Evolutionary conservation across 2,113 vertebrate genomes (phyloP).

Genomic region (Hyperopisus bebe): DNA sequence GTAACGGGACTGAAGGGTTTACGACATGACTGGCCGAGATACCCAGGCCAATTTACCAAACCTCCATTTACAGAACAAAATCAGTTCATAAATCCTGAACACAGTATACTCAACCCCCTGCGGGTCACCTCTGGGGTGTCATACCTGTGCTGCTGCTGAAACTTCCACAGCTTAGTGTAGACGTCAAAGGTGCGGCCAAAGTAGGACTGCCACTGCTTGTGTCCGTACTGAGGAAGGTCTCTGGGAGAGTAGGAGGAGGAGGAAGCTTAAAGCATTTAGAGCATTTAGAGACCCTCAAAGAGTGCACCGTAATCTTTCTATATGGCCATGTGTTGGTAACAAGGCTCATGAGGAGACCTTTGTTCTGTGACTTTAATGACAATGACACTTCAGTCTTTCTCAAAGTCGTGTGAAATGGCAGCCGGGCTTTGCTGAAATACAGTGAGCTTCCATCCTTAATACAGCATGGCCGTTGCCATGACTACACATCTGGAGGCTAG

Average conservation of each 20-base stretch:
- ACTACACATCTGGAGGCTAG: conserved; percentile 31
- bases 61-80: no score
- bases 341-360: not conserved
- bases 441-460: conserved; percentile 12
- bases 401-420: not conserved
- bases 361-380: not conserved
- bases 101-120: not conserved
- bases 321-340: not conserved
- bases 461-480: conserved; percentile 33
- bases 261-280: not conserved
- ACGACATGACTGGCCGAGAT: not conserved
- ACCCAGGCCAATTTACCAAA: not conserved
- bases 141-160: conserved; percentile 97
- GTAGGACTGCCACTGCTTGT: conserved; percentile 99
- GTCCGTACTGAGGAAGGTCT: conserved; percentile 96
- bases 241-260: conserved; percentile 50
- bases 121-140: not conserved
- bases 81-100: not conserved
- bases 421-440: not conserved
- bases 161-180: conserved; percentile 98
- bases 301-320: not conserved
- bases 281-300: not conserved
- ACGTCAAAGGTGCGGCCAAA: conserved; percentile 95
- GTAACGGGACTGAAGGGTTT: not conserved
- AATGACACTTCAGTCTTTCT: not conserved